Conservation (phyloP, 1,140 invertebrate genomes). For the Drosophila varians region DNA sequence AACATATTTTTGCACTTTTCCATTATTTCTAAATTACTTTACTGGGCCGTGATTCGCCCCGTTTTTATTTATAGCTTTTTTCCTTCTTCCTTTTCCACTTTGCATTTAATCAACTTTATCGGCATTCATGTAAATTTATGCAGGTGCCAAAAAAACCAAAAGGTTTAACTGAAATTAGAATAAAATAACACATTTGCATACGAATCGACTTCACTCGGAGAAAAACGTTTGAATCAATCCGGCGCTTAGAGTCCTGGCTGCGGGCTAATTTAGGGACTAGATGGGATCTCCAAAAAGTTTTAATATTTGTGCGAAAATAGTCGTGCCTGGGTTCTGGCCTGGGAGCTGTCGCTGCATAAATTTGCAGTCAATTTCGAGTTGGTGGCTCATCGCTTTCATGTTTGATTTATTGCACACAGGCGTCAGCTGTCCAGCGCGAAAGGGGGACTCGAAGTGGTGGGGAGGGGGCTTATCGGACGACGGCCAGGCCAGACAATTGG, state of each 20-base stretch:
- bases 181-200: constrained; percentile 52
- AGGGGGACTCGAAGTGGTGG: not conserved
- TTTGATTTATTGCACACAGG: constrained; percentile 53
- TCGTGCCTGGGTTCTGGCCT: not conserved
- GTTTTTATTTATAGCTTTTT: too few species aligned
- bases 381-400: constrained; percentile 50
- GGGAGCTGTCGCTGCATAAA: constrained; percentile 58
- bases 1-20: too few species aligned
- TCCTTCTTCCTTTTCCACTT: constrained; percentile 22
- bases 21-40: too few species aligned
- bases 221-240: not conserved
- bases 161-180: constrained; percentile 21
- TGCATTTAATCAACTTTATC: constrained; percentile 66
- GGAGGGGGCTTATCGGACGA: constrained; percentile 29
- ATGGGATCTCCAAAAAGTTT: not conserved
- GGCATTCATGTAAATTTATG: constrained; percentile 51
- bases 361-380: constrained; percentile 53
- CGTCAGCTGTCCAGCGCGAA: not conserved
- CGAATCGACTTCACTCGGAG: not conserved
- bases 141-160: constrained; percentile 41
- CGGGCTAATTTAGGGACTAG: too few species aligned
- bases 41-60: too few species aligned
- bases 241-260: too few species aligned
- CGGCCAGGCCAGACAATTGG: constrained; percentile 22
- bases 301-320: too few species aligned